Percentiles rank a stretch among this genome's conserved stretches.
Conservation (phyloP, 2,113 vertebrate genomes). For the Platysternon megacephalum region DNA sequence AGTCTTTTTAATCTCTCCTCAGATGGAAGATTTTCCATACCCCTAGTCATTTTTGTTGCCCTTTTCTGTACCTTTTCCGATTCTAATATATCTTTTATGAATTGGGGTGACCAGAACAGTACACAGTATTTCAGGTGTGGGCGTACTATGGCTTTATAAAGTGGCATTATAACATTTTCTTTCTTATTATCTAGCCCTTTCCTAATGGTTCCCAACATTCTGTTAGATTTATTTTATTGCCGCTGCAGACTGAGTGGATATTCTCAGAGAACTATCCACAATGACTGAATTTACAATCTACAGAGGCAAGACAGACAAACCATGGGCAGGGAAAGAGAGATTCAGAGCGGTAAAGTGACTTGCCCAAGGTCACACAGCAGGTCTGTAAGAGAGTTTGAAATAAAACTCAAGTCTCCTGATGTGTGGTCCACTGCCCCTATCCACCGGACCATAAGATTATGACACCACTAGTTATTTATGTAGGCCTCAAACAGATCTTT, state of each 20-base stretch:
- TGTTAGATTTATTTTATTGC: fast-evolving
- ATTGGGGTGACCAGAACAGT: too few relatives aligned
- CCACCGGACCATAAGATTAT: not conserved
- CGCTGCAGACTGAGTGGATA: fast-evolving
- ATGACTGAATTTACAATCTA: not conserved
- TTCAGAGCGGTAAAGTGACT: not conserved
- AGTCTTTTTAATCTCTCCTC: too few relatives aligned
- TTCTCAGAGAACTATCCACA: too few relatives aligned
- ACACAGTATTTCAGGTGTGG: too few relatives aligned
- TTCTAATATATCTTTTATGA: too few relatives aligned
- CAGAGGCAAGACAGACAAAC: not conserved
- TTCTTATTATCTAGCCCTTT: too few relatives aligned
- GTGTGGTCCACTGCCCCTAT: not conserved
- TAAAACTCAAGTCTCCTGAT: not conserved
- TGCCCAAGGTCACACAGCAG: not conserved
- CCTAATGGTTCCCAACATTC: fast-evolving
- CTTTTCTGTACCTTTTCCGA: too few relatives aligned
- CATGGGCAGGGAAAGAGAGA: too few relatives aligned
- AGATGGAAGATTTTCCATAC: too few relatives aligned
- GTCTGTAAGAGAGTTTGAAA: not conserved
- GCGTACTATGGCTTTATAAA: too few relatives aligned
- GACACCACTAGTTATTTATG: not conserved
- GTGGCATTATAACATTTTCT: too few relatives aligned
- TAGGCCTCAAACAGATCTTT: not conserved
- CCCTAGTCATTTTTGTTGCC: too few relatives aligned